A percentile compares a stretch with the other conserved stretches of the same genome.
Evolutionary conservation across 2,797 vertebrate species (phyloP).

Genomic region (Cirrhinus mrigala): DNA sequence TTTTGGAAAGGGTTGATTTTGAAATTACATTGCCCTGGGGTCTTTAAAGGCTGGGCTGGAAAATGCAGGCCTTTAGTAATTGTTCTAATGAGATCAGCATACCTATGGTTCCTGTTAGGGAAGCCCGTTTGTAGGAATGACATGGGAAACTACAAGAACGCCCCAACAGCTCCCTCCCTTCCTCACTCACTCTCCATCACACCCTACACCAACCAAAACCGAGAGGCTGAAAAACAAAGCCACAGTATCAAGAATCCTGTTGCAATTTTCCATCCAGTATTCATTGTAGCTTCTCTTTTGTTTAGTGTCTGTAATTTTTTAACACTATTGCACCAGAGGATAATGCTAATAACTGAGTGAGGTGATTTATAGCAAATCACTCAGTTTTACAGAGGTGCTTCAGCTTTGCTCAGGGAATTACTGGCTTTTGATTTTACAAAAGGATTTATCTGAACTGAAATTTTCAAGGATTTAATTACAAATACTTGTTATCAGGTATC

Average conservation of each 20-base stretch:
- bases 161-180: constrained; percentile 48
- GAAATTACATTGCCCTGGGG: constrained; percentile 59
- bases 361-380: not conserved
- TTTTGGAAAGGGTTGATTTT: constrained; percentile 57
- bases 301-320: constrained; percentile 26
- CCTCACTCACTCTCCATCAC: constrained; percentile 19
- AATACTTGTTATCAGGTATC: not conserved
- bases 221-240: constrained; percentile 47
- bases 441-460: not conserved
- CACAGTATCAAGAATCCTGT: constrained; percentile 55
- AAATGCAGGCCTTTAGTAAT: constrained; percentile 69
- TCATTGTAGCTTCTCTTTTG: constrained; percentile 31
- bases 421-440: not conserved
- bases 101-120: constrained; percentile 77
- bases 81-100: constrained; percentile 78
- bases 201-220: constrained; percentile 18
- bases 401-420: not conserved
- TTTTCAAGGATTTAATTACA: not conserved
- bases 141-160: constrained; percentile 70
- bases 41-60: constrained; percentile 57
- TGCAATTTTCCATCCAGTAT: constrained; percentile 47
- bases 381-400: not conserved
- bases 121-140: constrained; percentile 77
- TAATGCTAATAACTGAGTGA: not conserved
- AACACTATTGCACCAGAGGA: not conserved